Evolutionary conservation across 2,113 vertebrate species (phyloP), one percentile per base, ranked within the genome.

Genomic region (Elanoides forficatus): DNA sequence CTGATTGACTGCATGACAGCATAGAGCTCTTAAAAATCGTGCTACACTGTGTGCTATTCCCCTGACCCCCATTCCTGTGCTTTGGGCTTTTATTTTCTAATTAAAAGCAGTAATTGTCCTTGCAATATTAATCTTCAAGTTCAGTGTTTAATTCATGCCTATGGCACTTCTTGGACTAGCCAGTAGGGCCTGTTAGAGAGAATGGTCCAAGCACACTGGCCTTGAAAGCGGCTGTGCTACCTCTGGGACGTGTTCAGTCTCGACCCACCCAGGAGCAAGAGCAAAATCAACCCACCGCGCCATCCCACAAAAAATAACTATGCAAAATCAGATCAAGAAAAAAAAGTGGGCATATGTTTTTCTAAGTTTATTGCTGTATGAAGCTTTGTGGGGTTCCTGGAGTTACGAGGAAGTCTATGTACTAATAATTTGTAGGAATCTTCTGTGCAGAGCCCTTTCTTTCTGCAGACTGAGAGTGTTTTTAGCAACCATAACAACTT

Each of bases 71-170:
- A 96, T 86, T 95, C 53, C 65, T 72, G 55, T 87, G 86, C 96
- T 95, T 81, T 88, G 91, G 93, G 93, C 95, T 96, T 95, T 94
- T 88, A 91, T 93, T 96, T 97, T 80, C 97, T 92, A 96, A 96
- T 97, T 96, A 96, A 97, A 96, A 95, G 38, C 80, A 74, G 91
- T 88, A 94, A 94, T 92, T 94, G 90, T 95, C 93, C 96, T 96
- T 96, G 93, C 36, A 95, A 95, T 86, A 92, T 81, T 95, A 23
- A 93, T 91, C 92, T 87, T 93, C 90, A 96, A 96, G 93, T 95
- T 93, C 90, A 95, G 62, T 53, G 92, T 97, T 88, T 89, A 96
- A 95, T 95, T 84, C 83, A 88, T 74, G 85, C 94, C 94, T 70
- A 38, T 38, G 92, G 96, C 86, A 75, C 42, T 94, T 92, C 81